Percentiles rank a stretch among this genome's conserved stretches.
Evolutionary conservation across 2,888 invertebrate species (phyloP).

Genomic region (Drosophila recens): DNA sequence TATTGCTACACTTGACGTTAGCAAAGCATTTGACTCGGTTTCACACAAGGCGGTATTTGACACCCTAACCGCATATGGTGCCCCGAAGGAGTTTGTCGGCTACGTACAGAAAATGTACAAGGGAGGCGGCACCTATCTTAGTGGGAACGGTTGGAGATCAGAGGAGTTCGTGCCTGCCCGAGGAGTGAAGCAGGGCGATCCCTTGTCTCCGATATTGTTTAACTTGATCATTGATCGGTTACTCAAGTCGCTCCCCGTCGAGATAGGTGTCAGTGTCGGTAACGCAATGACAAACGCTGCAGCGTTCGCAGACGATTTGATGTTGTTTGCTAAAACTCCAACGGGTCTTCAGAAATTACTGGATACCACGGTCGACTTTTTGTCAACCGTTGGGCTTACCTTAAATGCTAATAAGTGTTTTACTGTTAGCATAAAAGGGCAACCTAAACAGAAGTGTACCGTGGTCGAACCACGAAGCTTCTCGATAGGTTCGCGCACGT

Average conservation of each 20-base stretch:
- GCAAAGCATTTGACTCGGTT: conserved; percentile 26
- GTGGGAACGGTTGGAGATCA: conserved; percentile 15
- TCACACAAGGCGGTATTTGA: conserved; percentile 19
- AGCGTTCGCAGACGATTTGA: conserved; percentile 26
- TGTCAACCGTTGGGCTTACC: conserved; percentile 16
- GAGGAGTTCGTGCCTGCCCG: conserved; percentile 17
- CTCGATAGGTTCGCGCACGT: background rate
- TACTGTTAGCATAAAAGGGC: conserved; percentile 18
- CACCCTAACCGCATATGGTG: background rate
- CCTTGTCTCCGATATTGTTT: conserved; percentile 12
- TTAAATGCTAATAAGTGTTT: conserved; percentile 10
- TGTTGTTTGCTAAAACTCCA: conserved; percentile 22
- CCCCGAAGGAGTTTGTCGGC: background rate
- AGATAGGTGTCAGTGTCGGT: conserved; percentile 24
- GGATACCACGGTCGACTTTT: conserved; percentile 20
- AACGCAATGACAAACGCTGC: conserved; percentile 14
- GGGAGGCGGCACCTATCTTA: conserved; percentile 25
- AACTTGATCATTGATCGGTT: conserved; percentile 22
- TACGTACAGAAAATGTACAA: conserved; percentile 8
- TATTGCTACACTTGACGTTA: conserved; percentile 21
- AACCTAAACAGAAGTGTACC: conserved; percentile 16
- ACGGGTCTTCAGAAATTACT: conserved; percentile 19
- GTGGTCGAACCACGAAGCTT: conserved; percentile 8
- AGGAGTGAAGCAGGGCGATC: conserved; percentile 23
- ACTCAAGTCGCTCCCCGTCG: conserved; percentile 15